These are phyloP conservation scores for Gulo gulo DNA, from an alignment of 2,113 vertebrate genomes.

Conservation along the genomic window DNA sequence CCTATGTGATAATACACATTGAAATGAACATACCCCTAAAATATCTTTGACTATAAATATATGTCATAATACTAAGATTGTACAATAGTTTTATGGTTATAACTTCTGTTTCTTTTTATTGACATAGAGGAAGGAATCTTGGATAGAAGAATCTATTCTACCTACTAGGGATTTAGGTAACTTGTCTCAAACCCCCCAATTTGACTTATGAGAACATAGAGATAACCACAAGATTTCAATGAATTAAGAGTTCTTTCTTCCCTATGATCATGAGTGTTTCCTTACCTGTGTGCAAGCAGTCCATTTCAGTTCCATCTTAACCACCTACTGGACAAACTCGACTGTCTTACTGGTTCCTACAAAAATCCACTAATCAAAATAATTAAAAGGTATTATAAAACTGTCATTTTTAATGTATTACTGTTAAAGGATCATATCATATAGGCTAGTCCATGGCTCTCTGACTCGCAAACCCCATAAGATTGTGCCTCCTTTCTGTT, in stretches of 20 bases:
- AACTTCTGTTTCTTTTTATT: background rate
- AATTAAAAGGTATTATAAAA: background rate
- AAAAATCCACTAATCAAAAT: background rate
- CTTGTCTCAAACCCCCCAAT: background rate
- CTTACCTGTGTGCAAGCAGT: background rate
- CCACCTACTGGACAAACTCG: background rate
- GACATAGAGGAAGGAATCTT: background rate
- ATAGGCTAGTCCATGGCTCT: background rate
- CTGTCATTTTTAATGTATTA: background rate
- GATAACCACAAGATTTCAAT: background rate
- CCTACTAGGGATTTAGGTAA: background rate
- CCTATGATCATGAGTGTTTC: background rate
- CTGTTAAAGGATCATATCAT: background rate
- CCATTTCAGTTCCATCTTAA: background rate
- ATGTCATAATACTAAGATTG: background rate
- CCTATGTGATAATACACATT: background rate
- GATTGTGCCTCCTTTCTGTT: background rate
- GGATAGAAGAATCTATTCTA: background rate
- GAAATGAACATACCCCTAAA: background rate
- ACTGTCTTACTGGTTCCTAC: background rate
- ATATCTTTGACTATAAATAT: background rate
- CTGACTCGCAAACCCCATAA: background rate
- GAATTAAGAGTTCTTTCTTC: background rate
- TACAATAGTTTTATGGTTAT: background rate
- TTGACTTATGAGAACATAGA: background rate